Percentiles rank a stretch among this genome's conserved stretches.
phyloP scores from a whole-genome alignment of 1,140 invertebrate genomes.

The Ericerus pela region DNA sequence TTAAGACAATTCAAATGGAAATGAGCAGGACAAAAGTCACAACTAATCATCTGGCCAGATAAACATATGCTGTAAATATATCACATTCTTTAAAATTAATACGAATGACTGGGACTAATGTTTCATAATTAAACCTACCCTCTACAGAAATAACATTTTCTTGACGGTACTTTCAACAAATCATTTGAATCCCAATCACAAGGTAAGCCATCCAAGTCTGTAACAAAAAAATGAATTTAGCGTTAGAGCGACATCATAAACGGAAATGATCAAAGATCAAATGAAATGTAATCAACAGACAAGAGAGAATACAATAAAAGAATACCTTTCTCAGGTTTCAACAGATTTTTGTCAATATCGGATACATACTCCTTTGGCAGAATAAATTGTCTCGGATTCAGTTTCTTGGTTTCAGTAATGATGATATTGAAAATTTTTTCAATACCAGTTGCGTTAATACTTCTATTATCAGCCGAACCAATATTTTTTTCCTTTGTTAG shows the following conservation, averaged over 20 bases:
- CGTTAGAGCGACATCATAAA: too few relatives aligned
- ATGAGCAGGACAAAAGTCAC: constrained; percentile 81
- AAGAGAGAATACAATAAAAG: too few relatives aligned
- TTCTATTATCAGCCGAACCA: background rate
- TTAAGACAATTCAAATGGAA: constrained; percentile 89
- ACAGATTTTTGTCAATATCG: background rate
- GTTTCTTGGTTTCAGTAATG: background rate
- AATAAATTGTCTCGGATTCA: background rate
- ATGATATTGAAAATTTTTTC: background rate
- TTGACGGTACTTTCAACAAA: background rate
- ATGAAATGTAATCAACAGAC: background rate
- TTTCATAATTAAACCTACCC: background rate
- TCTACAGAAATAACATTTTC: constrained; percentile 2
- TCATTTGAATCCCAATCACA: background rate
- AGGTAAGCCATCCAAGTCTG: background rate
- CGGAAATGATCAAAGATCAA: too few relatives aligned
- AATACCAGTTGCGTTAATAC: background rate
- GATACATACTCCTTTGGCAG: background rate
- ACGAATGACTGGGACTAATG: background rate
- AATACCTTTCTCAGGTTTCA: background rate
- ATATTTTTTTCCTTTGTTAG: background rate
- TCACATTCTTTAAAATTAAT: background rate
- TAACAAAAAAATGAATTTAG: background rate
- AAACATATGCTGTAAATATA: constrained; percentile 50
- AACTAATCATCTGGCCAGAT: constrained; percentile 65